Evolutionary conservation across 2,113 vertebrate genomes (phyloP), one percentile per base, ranked within the genome.

Genomic region (Saccopteryx leptura): DNA sequence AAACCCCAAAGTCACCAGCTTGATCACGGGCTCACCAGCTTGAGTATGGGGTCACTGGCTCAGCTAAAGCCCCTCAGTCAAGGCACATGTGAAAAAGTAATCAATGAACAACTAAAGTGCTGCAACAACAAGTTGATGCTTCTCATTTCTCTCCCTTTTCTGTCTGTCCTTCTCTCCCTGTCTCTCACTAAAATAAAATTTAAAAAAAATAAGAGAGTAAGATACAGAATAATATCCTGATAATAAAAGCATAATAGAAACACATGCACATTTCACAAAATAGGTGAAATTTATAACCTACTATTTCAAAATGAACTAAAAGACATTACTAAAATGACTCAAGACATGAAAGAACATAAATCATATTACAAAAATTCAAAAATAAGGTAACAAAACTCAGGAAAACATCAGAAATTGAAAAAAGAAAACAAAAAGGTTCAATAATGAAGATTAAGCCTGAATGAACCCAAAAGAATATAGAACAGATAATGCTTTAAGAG

Each of bases 281-380:
- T 9, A 95, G 80, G 52, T 88, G 9, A 92, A 92, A 93, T 88
- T 2, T 90, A 1, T 90, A 93, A 96, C 9, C 50, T 52, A 81
- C 18, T 91, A 82, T 76, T 92, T 96, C 33, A 79, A 97, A 93
- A 78, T n/a, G 21, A 93, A 18, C 21, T 85, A 68, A 56, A 92
- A 79, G 5, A 60, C 1, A 80, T 31, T 83, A 92, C 17, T 80
- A 90, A 93, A 88, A 87, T 89, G 50, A 93, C 65, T 91, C 48
- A 91, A 78, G 52, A 81, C 19, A 79, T 48, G 60, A 88, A 65
- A 85, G 21, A 91, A 72, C 54, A 72, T 80, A 63, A 79, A 68
- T 54, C 56, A 63, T 15, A 86, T 69, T 84, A 81, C 33, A 63
- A 54, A 85, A 95, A 72, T 46, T 82, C 26, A 61, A 50, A 94